Base-by-base conservation (phyloP, 2,797 vertebrate species). In the Eupleurogrammus muticus region DNA sequence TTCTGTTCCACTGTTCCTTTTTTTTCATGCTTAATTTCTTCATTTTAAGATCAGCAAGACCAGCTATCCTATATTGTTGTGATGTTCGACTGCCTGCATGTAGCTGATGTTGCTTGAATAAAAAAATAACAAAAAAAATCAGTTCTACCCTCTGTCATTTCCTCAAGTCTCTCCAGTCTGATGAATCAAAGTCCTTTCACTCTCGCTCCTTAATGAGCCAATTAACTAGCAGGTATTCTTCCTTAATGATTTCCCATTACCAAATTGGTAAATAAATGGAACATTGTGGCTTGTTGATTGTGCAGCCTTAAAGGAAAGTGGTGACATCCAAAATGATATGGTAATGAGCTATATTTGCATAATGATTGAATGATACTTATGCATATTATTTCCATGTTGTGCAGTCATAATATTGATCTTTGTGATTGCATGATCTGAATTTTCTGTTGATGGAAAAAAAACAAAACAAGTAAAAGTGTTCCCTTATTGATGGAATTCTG, bases 221-320 rank as follows among this genome's bases (percentile, higher is more conserved):
- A 64, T 70, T 64, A 69, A 57, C 74, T 63, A 66, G 63, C 44
- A 76, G 52, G 35, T 66, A 21, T 68, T 59, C 55, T 23, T 16
- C 28, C 62, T 11, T 5, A 50, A 55, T 50, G 38, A 68, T 66
- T 77, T 55, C 32, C n/a, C 67, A 49, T 54, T 5, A 9, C 36
- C 28, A 28, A 28, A 28, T 28, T 28, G 28, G 3, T 28, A 28
- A 6, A 28, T 21, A 23, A 64, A 23, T 54, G 42, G n/a, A 11
- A 62, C n/a, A 53, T 54, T 21, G 60, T 3, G 62, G 5, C 13
- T 49, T 28, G 3, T 28, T 60, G 19, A 60, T n/a, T 49, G 38
- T 60, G 11, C 48, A 53, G 54, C 24, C 13, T 32, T 11, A 51
- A 38, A 11, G n/a, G 32, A 46, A 46, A 19, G 54, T 9, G 14